Evolutionary conservation across 2,113 vertebrate species (phyloP).

Genomic region (Ammodytes marinus): DNA sequence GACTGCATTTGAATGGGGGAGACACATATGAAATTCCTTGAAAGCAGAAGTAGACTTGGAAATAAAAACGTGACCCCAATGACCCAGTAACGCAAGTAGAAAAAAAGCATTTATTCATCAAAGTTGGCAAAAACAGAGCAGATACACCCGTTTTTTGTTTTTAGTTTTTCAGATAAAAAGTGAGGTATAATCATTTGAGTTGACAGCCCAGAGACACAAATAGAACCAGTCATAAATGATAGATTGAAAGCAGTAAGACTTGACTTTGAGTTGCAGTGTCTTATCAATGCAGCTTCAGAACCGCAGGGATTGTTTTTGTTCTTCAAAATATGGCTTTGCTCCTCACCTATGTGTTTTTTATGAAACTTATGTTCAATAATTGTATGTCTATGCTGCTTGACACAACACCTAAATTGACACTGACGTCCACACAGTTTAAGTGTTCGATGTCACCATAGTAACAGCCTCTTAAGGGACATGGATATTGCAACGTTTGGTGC

Average conservation of each 20-base stretch:
- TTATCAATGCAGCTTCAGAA: not conserved
- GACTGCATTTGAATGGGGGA: slow-evolving; percentile 6
- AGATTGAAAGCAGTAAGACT: not conserved
- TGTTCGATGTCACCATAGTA: slow-evolving; percentile 65
- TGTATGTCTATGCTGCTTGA: slow-evolving; percentile 10
- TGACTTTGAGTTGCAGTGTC: not conserved
- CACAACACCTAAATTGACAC: slow-evolving; percentile 36
- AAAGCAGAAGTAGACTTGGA: slow-evolving; percentile 6
- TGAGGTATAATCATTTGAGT: not conserved
- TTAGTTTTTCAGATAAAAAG: slow-evolving; percentile 8
- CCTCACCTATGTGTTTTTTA: not conserved
- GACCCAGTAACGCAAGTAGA: slow-evolving; percentile 1
- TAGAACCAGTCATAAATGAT: slow-evolving; percentile 7
- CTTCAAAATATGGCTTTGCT: slow-evolving; percentile 6
- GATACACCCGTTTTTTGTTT: not conserved
- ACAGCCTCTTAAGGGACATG: slow-evolving; percentile 54
- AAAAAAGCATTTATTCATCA: slow-evolving; percentile 12
- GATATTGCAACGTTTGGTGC: slow-evolving; percentile 45
- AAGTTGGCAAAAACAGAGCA: slow-evolving; percentile 25
- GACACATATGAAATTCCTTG: slow-evolving; percentile 1
- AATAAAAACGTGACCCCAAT: slow-evolving; percentile 26
- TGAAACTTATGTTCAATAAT: slow-evolving; percentile 6
- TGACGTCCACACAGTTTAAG: slow-evolving; percentile 36
- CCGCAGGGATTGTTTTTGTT: not conserved
- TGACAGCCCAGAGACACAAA: slow-evolving; percentile 1